Base-by-base conservation (phyloP, 2,113 vertebrate species). In the Coreoperca whiteheadi region DNA sequence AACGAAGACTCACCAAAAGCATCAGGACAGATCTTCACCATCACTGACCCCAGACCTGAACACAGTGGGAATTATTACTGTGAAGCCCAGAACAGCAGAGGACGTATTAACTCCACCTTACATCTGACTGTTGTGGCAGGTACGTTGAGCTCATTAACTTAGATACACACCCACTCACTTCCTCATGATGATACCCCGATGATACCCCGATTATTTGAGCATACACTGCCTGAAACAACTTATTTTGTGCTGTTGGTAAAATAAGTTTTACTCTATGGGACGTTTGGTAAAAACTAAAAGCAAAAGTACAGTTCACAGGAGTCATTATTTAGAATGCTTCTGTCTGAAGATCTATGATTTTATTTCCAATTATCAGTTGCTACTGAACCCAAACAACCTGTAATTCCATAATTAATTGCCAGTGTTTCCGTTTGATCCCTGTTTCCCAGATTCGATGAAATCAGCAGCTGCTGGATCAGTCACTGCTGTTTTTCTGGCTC, bases 51-150 rank as follows among this genome's bases (percentile, higher is more conserved):
- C 18, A 57, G n/a, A 39, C 0, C n/a, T 37, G 39, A 78, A 23
- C 59, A 64, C n/a, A 51, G 23, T n/a, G 81, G 81, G 34, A 61
- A 46, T 11, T 80, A 80, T 63, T 23, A 30, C 48, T 80, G 78
- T 18, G 34, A n/a, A 23, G 78, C 48, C 20, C 9, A 21, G 5
- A 80, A 72, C 48, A 7, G 1, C 2, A 8, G 16, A 68, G 76
- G 76, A 16, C 11, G 1, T 15, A 8, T 6, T 12, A 64, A 21
- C n/a, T 54, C 46, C 10, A 53, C 30, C 50, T 28, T 65, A 54
- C 11, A 66, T 9, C 21, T 43, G 23, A 65, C 6, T 54, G 28
- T 53, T 70, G 15, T 15, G 0, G 2, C 25, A 39, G n/a, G 59
- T 60, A 34, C 4, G 1, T 51, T 2, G 8, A 20, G 48, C 46